These are phyloP conservation scores for Podarcis raffonei DNA, from an alignment of 2,113 vertebrate genomes.

Conservation along the genomic window DNA sequence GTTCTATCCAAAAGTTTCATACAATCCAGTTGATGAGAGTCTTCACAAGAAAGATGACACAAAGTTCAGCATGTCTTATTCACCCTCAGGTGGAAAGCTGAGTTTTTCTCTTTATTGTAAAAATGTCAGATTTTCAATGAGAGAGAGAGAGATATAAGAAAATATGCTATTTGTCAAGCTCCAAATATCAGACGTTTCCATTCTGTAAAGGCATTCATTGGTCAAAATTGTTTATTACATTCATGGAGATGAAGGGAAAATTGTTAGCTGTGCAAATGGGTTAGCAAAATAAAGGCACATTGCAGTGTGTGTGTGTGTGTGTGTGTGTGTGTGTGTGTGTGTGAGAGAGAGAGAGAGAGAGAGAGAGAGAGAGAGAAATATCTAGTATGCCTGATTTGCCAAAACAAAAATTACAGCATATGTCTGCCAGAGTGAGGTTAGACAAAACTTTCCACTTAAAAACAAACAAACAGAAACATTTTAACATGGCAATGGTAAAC, in stretches of 20 bases:
- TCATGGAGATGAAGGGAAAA: slow-evolving; percentile 36
- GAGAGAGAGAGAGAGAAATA: too few species aligned
- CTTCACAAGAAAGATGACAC: not conserved
- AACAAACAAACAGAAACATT: too few species aligned
- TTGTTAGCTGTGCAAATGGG: slow-evolving; percentile 34
- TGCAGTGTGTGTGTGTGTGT: accelerated
- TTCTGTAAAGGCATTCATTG: not conserved
- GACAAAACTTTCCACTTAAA: too few species aligned
- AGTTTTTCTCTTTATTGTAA: not conserved
- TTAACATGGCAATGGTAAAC: too few species aligned
- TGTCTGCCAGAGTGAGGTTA: too few species aligned
- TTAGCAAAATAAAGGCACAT: slow-evolving; percentile 2
- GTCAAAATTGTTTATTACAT: slow-evolving; percentile 32
- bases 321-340: not conserved
- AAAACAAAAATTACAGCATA: too few species aligned
- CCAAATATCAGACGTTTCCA: not conserved
- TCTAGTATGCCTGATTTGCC: too few species aligned
- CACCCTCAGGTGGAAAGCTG: not conserved
- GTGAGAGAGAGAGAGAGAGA: too few species aligned
- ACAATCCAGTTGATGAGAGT: not conserved
- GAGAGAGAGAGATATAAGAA: not conserved
- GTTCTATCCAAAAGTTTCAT: not conserved
- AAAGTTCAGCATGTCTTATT: not conserved
- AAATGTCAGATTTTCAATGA: not conserved
- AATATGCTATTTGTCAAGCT: not conserved